These are phyloP conservation scores for Mercenaria mercenaria DNA, from an alignment of 1,140 invertebrate species.

Conservation along the genomic window DNA sequence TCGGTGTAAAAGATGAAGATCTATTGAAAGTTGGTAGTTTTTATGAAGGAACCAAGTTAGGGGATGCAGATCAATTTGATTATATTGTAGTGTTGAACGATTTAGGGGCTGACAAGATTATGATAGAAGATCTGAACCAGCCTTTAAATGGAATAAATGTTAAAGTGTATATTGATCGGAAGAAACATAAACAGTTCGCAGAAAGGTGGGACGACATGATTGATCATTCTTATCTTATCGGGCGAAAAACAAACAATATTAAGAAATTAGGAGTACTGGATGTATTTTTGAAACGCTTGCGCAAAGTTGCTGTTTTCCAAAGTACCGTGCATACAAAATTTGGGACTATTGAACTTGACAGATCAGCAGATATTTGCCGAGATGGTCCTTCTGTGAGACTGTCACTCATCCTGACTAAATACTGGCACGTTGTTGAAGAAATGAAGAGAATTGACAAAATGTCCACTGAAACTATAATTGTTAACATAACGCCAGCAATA, in stretches of 20 bases:
- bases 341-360: background rate
- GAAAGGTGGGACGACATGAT: background rate
- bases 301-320: background rate
- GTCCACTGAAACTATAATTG: background rate
- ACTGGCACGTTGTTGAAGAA: background rate
- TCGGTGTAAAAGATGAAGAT: background rate
- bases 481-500: background rate
- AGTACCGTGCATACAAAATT: background rate
- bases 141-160: conserved; percentile 4
- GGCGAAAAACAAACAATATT: background rate
- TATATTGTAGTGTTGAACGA: background rate
- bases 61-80: conserved; percentile 26
- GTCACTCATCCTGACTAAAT: background rate
- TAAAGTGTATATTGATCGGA: background rate
- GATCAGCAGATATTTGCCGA: too few species aligned
- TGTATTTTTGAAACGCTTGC: background rate
- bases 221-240: background rate
- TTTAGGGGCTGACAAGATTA: background rate
- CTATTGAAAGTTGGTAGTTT: conserved; percentile 48
- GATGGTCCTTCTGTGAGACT: background rate
- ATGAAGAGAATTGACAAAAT: conserved; percentile 1
- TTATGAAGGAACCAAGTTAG: conserved; percentile 27
- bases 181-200: background rate
- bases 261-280: conserved; percentile 14
- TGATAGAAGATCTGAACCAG: conserved; percentile 2